phyloP scores from a whole-genome alignment of 2,888 invertebrate species.

The Litoditis marina region DNA sequence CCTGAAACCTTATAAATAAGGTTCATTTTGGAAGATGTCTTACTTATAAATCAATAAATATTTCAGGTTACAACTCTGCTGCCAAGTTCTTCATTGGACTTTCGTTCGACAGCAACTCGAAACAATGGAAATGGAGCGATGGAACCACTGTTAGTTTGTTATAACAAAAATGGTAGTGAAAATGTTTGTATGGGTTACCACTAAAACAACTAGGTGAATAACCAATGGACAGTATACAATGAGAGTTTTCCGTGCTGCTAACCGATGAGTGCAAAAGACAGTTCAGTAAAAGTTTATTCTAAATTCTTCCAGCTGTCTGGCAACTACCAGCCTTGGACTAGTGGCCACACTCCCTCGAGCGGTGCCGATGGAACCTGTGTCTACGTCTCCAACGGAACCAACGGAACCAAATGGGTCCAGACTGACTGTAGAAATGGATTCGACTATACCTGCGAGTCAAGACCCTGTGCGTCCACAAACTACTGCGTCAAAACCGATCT shows the following conservation, averaged over 20 bases:
- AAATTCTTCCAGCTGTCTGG: background rate
- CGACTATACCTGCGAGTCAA: slow-evolving; percentile 1
- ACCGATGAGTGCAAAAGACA: too few relatives aligned
- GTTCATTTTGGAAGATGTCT: too few relatives aligned
- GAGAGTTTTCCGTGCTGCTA: too few relatives aligned
- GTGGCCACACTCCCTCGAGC: background rate
- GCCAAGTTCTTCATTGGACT: slow-evolving; percentile 6
- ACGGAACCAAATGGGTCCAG: background rate
- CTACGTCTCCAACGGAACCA: background rate
- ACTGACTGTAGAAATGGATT: slow-evolving; percentile 5
- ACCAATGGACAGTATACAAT: too few relatives aligned
- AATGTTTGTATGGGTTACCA: too few relatives aligned
- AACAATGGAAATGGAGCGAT: slow-evolving; percentile 7
- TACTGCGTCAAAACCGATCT: background rate
- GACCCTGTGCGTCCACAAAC: background rate
- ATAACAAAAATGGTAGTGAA: too few relatives aligned
- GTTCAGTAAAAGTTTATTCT: background rate
- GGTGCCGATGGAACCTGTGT: background rate
- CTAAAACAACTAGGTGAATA: too few relatives aligned
- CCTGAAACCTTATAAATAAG: too few relatives aligned
- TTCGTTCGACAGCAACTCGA: background rate
- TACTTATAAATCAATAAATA: too few relatives aligned
- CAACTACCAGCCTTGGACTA: background rate
- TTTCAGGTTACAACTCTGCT: background rate
- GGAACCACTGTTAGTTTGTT: background rate